These are phyloP conservation scores for Syngnathus rostellatus DNA, from an alignment of 2,797 vertebrate species.

Conservation along the genomic window DNA sequence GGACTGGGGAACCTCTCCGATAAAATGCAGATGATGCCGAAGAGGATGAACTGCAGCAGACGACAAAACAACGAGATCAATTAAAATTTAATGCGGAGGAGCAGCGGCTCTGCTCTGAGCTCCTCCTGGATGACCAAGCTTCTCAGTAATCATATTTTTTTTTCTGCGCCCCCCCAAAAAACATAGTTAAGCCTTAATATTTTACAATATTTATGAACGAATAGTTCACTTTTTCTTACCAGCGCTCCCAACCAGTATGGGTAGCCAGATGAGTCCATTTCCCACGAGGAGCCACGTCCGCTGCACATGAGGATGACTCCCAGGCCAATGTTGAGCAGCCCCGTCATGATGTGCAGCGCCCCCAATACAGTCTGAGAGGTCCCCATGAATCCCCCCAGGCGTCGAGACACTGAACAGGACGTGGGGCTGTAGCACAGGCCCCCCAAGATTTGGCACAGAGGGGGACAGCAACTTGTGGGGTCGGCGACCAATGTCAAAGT, in stretches of 20 bases:
- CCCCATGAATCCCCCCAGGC: constrained; percentile 22
- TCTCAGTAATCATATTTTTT: no score
- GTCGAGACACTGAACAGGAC: constrained; percentile 45
- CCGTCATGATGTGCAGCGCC: constrained; percentile 63
- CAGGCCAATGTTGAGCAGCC: constrained; percentile 51
- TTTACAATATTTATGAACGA: no score
- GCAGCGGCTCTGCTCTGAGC: no score
- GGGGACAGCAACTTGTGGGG: constrained; percentile 40
- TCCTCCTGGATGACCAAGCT: no score
- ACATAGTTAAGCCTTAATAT: no score
- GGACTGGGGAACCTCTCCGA: constrained; percentile 58
- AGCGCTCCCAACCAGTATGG: constrained; percentile 48
- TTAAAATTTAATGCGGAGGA: no score
- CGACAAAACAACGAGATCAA: background rate
- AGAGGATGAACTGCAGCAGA: constrained; percentile 37
- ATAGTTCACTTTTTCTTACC: constrained; percentile 39
- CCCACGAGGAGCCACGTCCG: accelerated
- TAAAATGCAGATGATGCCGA: constrained; percentile 53
- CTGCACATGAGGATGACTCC: accelerated
- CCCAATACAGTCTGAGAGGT: constrained; percentile 32
- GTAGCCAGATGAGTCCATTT: accelerated
- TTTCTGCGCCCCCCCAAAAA: no score
- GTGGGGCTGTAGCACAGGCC: constrained; percentile 56
- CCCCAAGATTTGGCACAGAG: constrained; percentile 57
- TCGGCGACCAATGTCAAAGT: constrained; percentile 54